phyloP scores from a whole-genome alignment of 2,797 vertebrate genomes.

The Poeciliopsis paucimaculata region DNA sequence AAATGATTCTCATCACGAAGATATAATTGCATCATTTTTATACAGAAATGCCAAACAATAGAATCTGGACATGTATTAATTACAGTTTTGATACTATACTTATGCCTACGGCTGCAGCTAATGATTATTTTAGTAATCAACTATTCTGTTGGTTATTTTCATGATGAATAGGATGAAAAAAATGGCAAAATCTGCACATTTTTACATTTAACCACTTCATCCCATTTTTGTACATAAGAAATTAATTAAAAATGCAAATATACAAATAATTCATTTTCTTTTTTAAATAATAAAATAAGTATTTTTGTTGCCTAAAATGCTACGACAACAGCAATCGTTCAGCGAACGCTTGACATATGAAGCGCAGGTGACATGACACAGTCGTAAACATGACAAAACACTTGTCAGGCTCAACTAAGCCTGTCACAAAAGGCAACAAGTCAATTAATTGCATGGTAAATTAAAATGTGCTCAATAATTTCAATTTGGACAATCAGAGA shows the following conservation, averaged over 20 bases:
- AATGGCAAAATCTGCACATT: not conserved
- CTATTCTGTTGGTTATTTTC: not conserved
- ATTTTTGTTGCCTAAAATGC: not conserved
- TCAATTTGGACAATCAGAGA: not conserved
- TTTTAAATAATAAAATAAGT: not conserved
- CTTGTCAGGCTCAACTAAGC: not conserved
- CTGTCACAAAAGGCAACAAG: not conserved
- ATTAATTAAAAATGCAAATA: not conserved
- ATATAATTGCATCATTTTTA: not conserved
- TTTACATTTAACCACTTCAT: not conserved
- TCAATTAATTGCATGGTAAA: not conserved
- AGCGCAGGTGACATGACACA: not conserved
- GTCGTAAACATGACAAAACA: too few species aligned
- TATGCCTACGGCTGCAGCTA: not conserved
- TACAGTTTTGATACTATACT: not conserved
- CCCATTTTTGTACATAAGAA: not conserved
- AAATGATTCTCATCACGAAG: not conserved
- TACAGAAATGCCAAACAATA: not conserved
- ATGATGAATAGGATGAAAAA: not conserved
- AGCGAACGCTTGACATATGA: not conserved
- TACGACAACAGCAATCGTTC: not conserved
- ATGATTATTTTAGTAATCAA: not conserved
- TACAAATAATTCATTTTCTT: not conserved
- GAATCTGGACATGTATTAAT: not conserved
- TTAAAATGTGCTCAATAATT: not conserved